Evolutionary conservation across 2,888 invertebrate species (phyloP), one percentile per base, ranked within the genome.

Genomic region (Drosophila setosimentum): DNA sequence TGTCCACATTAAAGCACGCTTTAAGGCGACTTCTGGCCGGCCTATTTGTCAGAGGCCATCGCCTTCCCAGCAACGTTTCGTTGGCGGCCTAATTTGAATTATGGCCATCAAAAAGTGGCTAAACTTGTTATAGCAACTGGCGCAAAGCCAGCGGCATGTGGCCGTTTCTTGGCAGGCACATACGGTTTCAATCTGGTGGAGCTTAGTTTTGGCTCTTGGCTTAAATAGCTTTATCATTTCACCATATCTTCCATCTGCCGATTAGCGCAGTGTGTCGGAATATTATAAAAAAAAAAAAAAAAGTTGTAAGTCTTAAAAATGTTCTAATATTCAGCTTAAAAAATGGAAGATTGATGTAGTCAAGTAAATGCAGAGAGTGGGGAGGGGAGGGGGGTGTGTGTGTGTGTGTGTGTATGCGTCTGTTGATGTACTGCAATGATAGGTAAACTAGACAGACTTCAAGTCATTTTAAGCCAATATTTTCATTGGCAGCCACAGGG

Each of bases 101-200:
- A 86, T 85, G 78, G 78, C 72, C 77, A 82, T 89, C 88, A 86
- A 86, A 85, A 80, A 84, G 87, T 86, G 73, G 75, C 76, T 78
- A 82, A 89, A 85, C 87, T 84, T 84, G 82, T 78, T 87, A 78
- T 63, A 70, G 70, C 61, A 53, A 62, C 70, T 89, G 89, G 87
- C 87, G 30, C 40, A 37, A n/a, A 57, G 83, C 84, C 83, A 81
- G 62, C 66, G 62, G 45, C 54, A 51, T 68, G 54, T 72, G 83
- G 53, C 63, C 48, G 40, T 21, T 73, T 74, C 78, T 81, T 82
- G 87, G 82, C 87, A 75, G 50, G n/a, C 62, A 55, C 68, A 73
- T 68, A 73, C 65, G 73, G 32, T 50, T 53, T 48, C 51, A 40
- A 57, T 45, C 37, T 16, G 45, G 24, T 10, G 13, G 7, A 53